Evolutionary conservation across 2,797 vertebrate species (phyloP).

Genomic region (Micropoecilia bifurca): DNA sequence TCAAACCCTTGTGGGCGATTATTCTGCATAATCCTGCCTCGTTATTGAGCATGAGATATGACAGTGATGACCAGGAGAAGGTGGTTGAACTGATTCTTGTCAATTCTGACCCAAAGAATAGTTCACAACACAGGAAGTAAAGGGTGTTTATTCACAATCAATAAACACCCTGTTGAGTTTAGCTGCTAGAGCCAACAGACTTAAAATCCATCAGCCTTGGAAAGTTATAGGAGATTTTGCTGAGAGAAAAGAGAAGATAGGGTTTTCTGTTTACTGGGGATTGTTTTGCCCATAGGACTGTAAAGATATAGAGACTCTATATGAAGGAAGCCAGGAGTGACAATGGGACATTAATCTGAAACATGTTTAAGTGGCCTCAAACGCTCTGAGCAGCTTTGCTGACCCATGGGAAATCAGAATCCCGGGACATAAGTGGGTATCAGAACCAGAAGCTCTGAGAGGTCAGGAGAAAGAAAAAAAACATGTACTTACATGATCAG

Average conservation of each 20-base stretch:
- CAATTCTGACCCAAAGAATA: background rate
- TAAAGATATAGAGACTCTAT: background rate
- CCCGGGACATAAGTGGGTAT: background rate
- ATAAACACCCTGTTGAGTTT: background rate
- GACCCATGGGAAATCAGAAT: background rate
- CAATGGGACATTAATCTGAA: background rate
- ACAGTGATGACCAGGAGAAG: conserved; percentile 15
- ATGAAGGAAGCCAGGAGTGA: background rate
- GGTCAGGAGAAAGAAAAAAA: background rate
- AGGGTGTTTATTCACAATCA: background rate
- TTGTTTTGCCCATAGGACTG: background rate
- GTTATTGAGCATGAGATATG: conserved; percentile 29
- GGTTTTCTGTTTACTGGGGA: background rate
- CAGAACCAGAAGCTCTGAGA: background rate
- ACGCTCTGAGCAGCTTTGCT: background rate
- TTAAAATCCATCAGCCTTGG: background rate
- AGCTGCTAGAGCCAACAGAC: background rate
- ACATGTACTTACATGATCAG: background rate
- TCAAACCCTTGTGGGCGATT: background rate
- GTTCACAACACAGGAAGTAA: background rate
- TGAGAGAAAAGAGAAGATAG: background rate
- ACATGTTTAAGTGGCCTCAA: background rate
- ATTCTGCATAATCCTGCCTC: conserved; percentile 11
- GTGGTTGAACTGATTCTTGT: background rate
- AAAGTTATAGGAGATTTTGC: background rate